phyloP scores from a whole-genome alignment of 1,140 invertebrate species.

The Lutraria rhynchaena region DNA sequence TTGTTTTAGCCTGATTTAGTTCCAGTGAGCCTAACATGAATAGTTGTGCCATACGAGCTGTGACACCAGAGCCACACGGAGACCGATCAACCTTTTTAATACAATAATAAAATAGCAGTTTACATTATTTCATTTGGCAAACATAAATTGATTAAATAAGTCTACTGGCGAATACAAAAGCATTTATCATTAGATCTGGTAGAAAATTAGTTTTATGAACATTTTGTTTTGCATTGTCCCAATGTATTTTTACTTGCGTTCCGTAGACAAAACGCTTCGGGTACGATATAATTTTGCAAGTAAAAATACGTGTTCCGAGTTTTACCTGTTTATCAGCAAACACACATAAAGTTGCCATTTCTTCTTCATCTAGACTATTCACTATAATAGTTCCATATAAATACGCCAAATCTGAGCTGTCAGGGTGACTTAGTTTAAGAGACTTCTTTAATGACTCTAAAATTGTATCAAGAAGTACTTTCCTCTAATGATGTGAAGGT shows the following conservation, averaged over 20 bases:
- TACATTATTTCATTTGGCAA: too few relatives aligned
- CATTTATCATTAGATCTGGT: too few relatives aligned
- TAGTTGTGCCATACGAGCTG: slow-evolving; percentile 79
- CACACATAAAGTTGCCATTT: slow-evolving; percentile 69
- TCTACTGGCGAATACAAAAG: too few relatives aligned
- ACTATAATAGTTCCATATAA: slow-evolving; percentile 81
- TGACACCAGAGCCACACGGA: slow-evolving; percentile 79
- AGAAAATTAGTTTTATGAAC: too few relatives aligned
- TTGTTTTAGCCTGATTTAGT: slow-evolving; percentile 70
- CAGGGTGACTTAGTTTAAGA: slow-evolving; percentile 75
- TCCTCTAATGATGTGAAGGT: background rate
- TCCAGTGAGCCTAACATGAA: slow-evolving; percentile 67
- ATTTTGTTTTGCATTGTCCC: too few relatives aligned
- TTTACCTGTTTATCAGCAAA: slow-evolving; percentile 81
- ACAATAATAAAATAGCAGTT: slow-evolving; percentile 5
- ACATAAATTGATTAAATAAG: too few relatives aligned
- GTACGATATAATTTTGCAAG: too few relatives aligned
- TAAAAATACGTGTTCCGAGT: too few relatives aligned
- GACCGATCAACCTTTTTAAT: slow-evolving; percentile 78
- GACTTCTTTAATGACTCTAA: slow-evolving; percentile 71
- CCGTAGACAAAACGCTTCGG: too few relatives aligned
- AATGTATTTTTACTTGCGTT: too few relatives aligned
- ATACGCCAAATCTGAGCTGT: slow-evolving; percentile 75
- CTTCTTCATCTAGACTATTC: slow-evolving; percentile 73
- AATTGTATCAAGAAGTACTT: background rate